Conservation (phyloP, 2,888 invertebrate species). For the Andrena dorsata region DNA sequence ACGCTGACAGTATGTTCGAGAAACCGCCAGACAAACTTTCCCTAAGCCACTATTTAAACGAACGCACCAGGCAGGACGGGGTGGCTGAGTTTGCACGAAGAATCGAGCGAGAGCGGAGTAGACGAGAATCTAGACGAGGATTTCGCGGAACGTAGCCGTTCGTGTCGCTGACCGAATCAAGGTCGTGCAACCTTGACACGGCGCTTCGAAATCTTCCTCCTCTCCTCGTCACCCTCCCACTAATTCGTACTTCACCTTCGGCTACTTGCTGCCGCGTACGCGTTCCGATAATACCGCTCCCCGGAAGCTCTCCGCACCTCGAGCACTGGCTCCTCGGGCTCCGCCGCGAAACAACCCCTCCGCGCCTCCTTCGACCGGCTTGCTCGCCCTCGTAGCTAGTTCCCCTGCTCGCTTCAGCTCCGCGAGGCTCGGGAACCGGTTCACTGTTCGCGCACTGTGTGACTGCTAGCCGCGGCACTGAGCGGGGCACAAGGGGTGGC, state of each 20-base stretch:
- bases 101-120: no score
- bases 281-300: neutral
- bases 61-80: no score
- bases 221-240: slow-evolving; percentile 49
- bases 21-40: neutral
- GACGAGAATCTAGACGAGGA: slow-evolving; percentile 23
- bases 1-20: neutral
- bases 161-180: slow-evolving; percentile 67
- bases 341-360: neutral
- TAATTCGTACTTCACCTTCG: slow-evolving; percentile 43
- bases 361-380: neutral
- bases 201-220: slow-evolving; percentile 64
- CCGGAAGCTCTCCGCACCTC: neutral
- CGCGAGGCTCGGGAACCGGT: neutral
- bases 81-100: no score
- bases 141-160: slow-evolving; percentile 53
- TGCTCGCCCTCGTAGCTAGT: neutral
- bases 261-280: slow-evolving; percentile 41
- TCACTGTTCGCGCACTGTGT: neutral
- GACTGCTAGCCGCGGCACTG: neutral
- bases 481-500: neutral
- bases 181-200: slow-evolving; percentile 73
- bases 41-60: neutral
- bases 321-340: neutral
- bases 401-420: neutral